Evolutionary conservation across 2,888 invertebrate genomes (phyloP), one percentile per base, ranked within the genome.

Genomic region (Xanthia togata): DNA sequence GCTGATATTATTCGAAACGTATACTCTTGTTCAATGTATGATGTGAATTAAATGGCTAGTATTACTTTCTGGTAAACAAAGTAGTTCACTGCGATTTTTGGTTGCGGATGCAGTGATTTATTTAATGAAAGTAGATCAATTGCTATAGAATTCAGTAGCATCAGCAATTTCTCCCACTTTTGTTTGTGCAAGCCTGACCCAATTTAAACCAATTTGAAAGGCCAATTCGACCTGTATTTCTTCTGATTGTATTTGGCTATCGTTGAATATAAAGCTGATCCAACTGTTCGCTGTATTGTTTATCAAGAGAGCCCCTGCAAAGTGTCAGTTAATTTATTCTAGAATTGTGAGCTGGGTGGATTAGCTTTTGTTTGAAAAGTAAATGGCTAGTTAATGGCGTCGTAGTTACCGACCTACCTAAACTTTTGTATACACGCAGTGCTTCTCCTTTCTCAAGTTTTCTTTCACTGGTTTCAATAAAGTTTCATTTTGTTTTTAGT

Each of bases 131-230:
- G 88, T 87, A 89, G 89, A 94, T 91, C 92, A 91, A 91, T 91
- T 89, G 89, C 90, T 84, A 88, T 87, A 87, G 87, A 88, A 90
- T 90, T 88, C 88, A 82, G 87, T 84, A 89, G 86, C 90, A 90
- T 94, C 92, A 91, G 93, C 94, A 91, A 91, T 93, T 93, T 92
- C 89, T 2, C 89, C 89, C 90, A 92, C 89, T 92, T 93, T 93
- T 95, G 94, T 95, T 95, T 95, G 94, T 93, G 91, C 91, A 93
- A 93, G 92, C 91, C 92, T 93, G 95, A 95, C 94, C 95, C 94
- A 94, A 95, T 95, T 95, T 94, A 92, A 93, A 92, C 90, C 93
- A 93, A 95, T 95, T 94, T 93, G 92, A 94, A 95, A 94, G 91
- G 93, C 93, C 94, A 94, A 95, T 95, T 93, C 92, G 89, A 94